Conservation (phyloP, 2,113 vertebrate genomes). For the Corythornis madagascariensis region DNA sequence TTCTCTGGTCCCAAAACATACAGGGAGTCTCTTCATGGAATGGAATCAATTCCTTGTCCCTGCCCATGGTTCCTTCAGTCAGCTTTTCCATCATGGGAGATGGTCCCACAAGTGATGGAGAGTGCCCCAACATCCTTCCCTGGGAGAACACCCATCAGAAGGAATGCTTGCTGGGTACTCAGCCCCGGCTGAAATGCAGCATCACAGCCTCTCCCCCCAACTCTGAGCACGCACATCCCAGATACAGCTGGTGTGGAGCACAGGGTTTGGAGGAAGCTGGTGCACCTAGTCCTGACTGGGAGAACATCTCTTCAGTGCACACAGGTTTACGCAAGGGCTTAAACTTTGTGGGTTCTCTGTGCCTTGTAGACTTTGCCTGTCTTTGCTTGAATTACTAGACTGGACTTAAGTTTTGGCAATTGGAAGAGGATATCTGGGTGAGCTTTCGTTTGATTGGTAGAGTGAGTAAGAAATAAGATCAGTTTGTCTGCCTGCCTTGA, state of each 20-base stretch:
- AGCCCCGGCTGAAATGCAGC: not conserved
- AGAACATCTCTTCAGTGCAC: not conserved
- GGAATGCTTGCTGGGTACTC: fast-evolving
- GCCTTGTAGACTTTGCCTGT: not conserved
- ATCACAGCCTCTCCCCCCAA: not conserved
- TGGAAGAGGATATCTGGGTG: not conserved
- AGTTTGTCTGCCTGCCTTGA: not conserved
- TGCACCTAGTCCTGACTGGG: not conserved
- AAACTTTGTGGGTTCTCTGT: not conserved
- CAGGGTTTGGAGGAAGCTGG: not conserved
- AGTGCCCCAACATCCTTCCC: not conserved
- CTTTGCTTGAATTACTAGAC: not conserved
- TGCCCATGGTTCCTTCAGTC: not conserved
- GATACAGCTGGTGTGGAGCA: not conserved
- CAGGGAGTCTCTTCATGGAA: not conserved
- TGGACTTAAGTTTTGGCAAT: not conserved
- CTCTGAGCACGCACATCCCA: not conserved
- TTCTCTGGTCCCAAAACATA: not conserved
- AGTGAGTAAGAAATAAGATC: not conserved
- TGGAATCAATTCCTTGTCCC: not conserved
- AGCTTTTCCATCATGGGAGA: not conserved
- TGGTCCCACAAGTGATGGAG: not conserved
- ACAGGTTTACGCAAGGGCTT: not conserved
- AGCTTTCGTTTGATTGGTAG: not conserved
- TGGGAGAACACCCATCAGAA: not conserved